Evolutionary conservation across 2,888 invertebrate species (phyloP), one percentile per base, ranked within the genome.

Genomic region (Stenoptilia bipunctidactyla): DNA sequence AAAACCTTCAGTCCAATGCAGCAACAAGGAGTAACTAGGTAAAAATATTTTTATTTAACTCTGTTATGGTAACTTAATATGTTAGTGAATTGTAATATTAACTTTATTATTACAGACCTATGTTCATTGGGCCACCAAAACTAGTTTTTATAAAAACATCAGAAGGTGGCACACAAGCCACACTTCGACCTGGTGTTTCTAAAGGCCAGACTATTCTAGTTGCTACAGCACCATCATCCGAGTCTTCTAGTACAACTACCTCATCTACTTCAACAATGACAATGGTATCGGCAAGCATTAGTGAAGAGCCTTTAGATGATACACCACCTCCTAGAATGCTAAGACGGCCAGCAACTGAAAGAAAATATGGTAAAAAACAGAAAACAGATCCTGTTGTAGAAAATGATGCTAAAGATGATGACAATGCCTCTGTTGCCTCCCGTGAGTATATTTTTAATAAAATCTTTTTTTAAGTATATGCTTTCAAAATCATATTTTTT

Each of bases 51-150:
- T 13, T 3, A 14, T 13, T 13, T 25, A 2, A n/a, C 27, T 14
- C 13, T 37, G 6, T 27, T 36, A 20, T 38, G 9, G 8, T 15
- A 35, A 15, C 30, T 20, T 25, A 13, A 27, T 34, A 15, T 27
- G 3, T 15, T 27, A 15, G 13, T 4, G 27, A 15, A 20, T 20
- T 20, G 20, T n/a, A 20, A 20, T 20, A 20, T 20, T 36, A 35
- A 13, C 45, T 15, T 40, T 45, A 14, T 35, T 36, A 43, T 53
- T 40, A 37, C 55, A 80, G 85, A 40, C 84, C 84, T 40, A 79
- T 84, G 75, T 85, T 85, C 49, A 80, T 85, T 13, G 83, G 83
- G 1, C 85, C 85, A 2, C 85, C 85, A 2, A 85, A 85, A 43
- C 55, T 85, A 38, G 85, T 85, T 1, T 85, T 85, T 50, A 85